phyloP scores from a whole-genome alignment of 1,140 invertebrate species.

The Carposina sasakii region DNA sequence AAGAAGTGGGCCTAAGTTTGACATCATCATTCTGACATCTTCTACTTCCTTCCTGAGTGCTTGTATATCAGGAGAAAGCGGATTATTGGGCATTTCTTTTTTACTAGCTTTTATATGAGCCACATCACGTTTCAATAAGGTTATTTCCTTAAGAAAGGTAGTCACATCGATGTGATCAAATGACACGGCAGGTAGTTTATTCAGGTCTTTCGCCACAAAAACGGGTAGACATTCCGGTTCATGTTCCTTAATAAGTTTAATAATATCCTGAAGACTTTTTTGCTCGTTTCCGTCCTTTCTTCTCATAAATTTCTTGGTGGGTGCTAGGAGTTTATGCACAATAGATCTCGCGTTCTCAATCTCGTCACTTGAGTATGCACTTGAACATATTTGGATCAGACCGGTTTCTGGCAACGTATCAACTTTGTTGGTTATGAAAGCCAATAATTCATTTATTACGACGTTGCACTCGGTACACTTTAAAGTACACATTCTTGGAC shows the following conservation, averaged over 20 bases:
- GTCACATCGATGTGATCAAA: constrained; percentile 9
- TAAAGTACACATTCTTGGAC: no score
- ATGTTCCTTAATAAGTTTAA: neutral
- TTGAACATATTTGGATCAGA: neutral
- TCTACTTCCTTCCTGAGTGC: neutral
- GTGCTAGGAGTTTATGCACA: neutral
- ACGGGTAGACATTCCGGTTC: neutral
- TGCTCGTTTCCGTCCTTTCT: neutral
- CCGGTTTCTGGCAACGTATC: neutral
- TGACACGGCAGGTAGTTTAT: neutral
- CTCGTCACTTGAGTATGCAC: no score
- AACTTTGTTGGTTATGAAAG: neutral
- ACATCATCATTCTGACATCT: neutral
- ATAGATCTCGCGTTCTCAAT: constrained; percentile 2
- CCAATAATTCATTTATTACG: constrained; percentile 5
- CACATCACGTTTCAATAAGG: neutral
- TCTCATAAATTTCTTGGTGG: neutral
- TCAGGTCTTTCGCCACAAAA: neutral
- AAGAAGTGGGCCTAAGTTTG: no score
- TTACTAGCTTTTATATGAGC: neutral
- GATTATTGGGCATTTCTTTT: neutral
- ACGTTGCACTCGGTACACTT: no score
- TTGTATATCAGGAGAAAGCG: neutral
- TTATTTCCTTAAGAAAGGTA: constrained; percentile 6
- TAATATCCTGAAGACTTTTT: neutral